Evolutionary conservation across 2,888 invertebrate species (phyloP), one percentile per base, ranked within the genome.

Genomic region (Cynaeus angustus): DNA sequence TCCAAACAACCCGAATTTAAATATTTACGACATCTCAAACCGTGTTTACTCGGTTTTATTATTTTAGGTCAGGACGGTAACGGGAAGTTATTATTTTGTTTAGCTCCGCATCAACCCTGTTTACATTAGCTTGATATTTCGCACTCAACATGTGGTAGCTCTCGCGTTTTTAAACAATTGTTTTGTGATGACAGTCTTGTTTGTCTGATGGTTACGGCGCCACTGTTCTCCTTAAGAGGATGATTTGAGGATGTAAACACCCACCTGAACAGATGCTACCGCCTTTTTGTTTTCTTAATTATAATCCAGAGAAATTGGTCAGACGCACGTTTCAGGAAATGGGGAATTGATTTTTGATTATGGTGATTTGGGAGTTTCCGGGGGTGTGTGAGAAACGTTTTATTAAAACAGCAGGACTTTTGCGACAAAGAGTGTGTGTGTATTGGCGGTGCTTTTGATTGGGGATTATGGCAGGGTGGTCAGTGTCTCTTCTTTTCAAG

Each of bases 251-350:
- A n/a, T 28, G 16, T 68, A 72, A 21, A 70, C 64, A 69, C 53
- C 68, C 70, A 53, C 72, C 68, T 33, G 65, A 48, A 66, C 66
- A 50, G 72, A 71, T 65, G 68, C 58, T 14, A 16, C 67, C 65
- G 50, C 61, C 62, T 65, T 67, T 77, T 77, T 75, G 74, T 75
- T 72, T 76, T 75, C 69, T 66, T 75, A 77, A 76, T 75, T 73
- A 73, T 79, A 79, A 79, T 78, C 79, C 75, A 10, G 21, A 67
- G 65, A 70, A 73, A 77, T 76, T 66, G 70, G 72, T 70, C 66
- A 70, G 30, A 66, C 76, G 73, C 78, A 79, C 79, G 79, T 78
- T 76, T 72, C 71, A 72, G 74, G 74, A 70, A 56, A 71, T 50
- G 50, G 14, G 6, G 30, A 59, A 59, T 46, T 41, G 50, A 68